phyloP scores from a whole-genome alignment of 2,888 invertebrate genomes.

The Sphinx pinastri region DNA sequence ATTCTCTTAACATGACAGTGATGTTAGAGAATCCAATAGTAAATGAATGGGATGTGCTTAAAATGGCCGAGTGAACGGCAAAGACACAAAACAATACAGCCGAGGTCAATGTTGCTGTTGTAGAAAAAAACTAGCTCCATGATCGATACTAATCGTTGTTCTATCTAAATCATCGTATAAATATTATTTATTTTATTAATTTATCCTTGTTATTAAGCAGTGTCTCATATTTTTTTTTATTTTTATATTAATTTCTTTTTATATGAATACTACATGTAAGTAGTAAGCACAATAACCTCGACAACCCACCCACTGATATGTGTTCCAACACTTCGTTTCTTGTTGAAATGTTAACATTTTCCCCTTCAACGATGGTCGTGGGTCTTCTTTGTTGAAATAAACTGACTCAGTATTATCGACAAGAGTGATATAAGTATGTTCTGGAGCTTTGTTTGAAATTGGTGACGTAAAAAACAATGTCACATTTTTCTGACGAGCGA shows the following conservation, averaged over 20 bases:
- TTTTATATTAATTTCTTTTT: constrained; percentile 49
- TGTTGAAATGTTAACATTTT: constrained; percentile 55
- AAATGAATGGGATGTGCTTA: constrained; percentile 42
- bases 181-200: constrained; percentile 58
- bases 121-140: constrained; percentile 83
- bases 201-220: constrained; percentile 58
- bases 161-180: constrained; percentile 53
- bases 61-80: constrained; percentile 37
- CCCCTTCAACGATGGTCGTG: constrained; percentile 59
- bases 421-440: constrained; percentile 56
- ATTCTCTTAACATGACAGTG: constrained; percentile 37
- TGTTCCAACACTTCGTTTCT: constrained; percentile 53
- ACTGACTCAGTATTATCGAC: constrained; percentile 41
- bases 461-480: constrained; percentile 62
- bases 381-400: constrained; percentile 54
- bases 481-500: constrained; percentile 54
- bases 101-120: constrained; percentile 63
- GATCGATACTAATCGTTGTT: constrained; percentile 44
- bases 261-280: constrained; percentile 30
- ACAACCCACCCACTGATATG: constrained; percentile 60
- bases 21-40: constrained; percentile 39
- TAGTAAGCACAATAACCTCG: constrained; percentile 54
- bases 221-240: constrained; percentile 60
- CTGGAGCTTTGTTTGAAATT: constrained; percentile 35
- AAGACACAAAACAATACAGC: constrained; percentile 34